A percentile compares a stretch with the other conserved stretches of the same genome.
These are phyloP conservation scores for Lethrus apterus DNA, from an alignment of 1,140 invertebrate species.

Conservation along the genomic window DNA sequence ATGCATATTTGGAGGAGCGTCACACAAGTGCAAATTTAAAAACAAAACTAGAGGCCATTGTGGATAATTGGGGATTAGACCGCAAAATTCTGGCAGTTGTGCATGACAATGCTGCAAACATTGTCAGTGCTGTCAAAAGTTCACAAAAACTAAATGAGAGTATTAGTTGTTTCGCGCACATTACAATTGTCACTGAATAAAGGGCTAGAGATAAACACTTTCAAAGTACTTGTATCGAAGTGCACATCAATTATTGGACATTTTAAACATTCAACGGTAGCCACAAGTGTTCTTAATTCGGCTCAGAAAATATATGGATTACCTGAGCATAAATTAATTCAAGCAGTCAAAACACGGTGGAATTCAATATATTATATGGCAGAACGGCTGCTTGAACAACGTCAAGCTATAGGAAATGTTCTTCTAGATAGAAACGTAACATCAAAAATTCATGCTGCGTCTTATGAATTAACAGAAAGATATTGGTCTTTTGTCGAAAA, in stretches of 20 bases:
- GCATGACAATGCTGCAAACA: neutral
- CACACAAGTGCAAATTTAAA: neutral
- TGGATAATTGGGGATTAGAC: neutral
- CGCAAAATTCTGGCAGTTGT: neutral
- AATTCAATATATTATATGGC: slow-evolving; percentile 21
- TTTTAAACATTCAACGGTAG: neutral
- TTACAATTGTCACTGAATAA: neutral
- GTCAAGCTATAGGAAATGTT: slow-evolving; percentile 6
- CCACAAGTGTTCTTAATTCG: neutral
- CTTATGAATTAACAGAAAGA: neutral
- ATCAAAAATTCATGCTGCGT: neutral
- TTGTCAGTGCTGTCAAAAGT: neutral
- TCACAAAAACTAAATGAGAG: neutral
- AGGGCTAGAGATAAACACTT: neutral
- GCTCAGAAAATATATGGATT: neutral
- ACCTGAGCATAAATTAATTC: slow-evolving; percentile 15
- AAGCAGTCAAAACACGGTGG: slow-evolving; percentile 19
- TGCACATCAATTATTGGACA: neutral
- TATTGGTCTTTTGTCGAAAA: slow-evolving; percentile 11
- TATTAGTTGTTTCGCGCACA: neutral
- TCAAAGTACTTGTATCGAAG: neutral
- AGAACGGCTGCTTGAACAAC: slow-evolving; percentile 16
- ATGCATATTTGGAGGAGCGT: neutral
- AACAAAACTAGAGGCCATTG: neutral
- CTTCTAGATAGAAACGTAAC: slow-evolving; percentile 3